Percentiles rank a stretch among this genome's conserved stretches.
These are phyloP conservation scores for Lerema accius DNA, from an alignment of 1,140 invertebrate species.

Conservation along the genomic window DNA sequence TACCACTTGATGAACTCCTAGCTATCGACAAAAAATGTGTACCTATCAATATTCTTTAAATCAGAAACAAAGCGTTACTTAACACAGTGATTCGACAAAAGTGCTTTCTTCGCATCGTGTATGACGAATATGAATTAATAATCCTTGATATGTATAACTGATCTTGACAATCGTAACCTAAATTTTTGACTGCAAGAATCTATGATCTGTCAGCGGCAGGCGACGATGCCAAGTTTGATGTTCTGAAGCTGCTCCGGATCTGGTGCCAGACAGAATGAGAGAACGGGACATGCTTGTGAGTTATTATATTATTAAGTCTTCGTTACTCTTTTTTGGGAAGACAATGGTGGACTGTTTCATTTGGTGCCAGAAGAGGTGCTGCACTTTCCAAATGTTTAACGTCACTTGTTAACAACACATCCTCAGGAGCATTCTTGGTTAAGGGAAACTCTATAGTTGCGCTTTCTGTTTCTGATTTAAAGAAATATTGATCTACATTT, in stretches of 20 bases:
- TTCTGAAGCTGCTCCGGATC: conserved; percentile 31
- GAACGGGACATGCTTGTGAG: conserved; percentile 31
- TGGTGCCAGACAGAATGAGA: conserved; percentile 36
- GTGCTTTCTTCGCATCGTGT: not conserved
- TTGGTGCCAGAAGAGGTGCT: conserved; percentile 24
- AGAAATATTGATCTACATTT: no score
- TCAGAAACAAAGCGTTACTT: no score
- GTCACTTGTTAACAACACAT: no score
- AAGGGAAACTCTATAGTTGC: no score
- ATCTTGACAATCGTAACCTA: conserved; percentile 33
- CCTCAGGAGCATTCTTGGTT: no score
- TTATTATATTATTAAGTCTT: conserved; percentile 34
- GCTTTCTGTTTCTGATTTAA: no score
- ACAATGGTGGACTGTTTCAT: conserved; percentile 13
- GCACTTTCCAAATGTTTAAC: not conserved
- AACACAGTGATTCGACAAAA: not conserved
- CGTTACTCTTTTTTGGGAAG: conserved; percentile 21
- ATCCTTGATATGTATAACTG: conserved; percentile 29
- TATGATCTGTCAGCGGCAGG: conserved; percentile 33
- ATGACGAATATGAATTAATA: conserved; percentile 32
- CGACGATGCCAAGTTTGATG: conserved; percentile 33
- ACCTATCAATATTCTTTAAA: no score
- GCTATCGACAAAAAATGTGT: no score
- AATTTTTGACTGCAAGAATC: conserved; percentile 34
- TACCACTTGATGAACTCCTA: no score